These are phyloP conservation scores for Salvelinus namaycush DNA, from an alignment of 2,113 vertebrate genomes.

Conservation along the genomic window DNA sequence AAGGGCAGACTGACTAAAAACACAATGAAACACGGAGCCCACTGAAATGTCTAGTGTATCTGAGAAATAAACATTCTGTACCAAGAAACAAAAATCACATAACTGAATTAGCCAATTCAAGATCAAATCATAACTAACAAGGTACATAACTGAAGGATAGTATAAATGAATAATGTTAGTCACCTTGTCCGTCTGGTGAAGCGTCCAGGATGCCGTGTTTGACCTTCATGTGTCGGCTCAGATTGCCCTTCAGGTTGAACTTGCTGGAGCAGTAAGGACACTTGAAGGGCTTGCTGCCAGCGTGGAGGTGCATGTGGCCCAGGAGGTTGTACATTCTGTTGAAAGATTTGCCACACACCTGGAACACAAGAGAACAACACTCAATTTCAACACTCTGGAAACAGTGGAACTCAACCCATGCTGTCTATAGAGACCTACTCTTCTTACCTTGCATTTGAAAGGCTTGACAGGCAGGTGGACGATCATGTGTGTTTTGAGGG, in stretches of 20 bases:
- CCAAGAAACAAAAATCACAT: conserved; percentile 1
- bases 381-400: background rate
- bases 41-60: conserved; percentile 1
- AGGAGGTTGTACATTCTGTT: conserved; percentile 99
- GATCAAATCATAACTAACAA: background rate
- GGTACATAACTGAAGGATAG: background rate
- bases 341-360: conserved; percentile 98
- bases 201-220: conserved; percentile 96
- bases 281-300: conserved; percentile 98
- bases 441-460: conserved; percentile 97
- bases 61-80: conserved; percentile 15
- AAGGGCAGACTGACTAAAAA: conserved; percentile 48
- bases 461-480: conserved; percentile 98
- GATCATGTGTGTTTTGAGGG: conserved; percentile 99
- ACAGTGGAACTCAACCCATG: background rate
- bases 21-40: conserved; percentile 36
- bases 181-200: conserved; percentile 91
- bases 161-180: conserved; percentile 28
- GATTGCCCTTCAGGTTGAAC: conserved; percentile 99
- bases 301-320: conserved; percentile 98
- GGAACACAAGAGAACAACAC: conserved; percentile 17
- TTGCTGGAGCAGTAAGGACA: conserved; percentile 99
- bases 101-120: background rate
- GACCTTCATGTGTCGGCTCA: conserved; percentile 98
- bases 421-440: background rate